Evolutionary conservation across 2,888 invertebrate species (phyloP).

Genomic region (Adelphocoris suturalis): DNA sequence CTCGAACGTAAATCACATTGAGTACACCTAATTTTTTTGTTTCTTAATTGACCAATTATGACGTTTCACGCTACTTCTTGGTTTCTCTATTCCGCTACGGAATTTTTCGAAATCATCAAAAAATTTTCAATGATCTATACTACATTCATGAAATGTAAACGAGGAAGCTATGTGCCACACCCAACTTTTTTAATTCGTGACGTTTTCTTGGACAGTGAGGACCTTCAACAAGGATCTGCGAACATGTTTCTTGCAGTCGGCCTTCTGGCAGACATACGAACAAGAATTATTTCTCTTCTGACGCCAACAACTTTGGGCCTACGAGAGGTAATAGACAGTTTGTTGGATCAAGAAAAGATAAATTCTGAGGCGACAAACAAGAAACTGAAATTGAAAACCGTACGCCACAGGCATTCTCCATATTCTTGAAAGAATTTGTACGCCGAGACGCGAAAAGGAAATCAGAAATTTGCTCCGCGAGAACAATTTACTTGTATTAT

Average conservation of each 20-base stretch:
- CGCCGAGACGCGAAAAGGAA: not conserved
- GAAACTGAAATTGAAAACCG: conserved; percentile 27
- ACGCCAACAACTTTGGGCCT: conserved; percentile 32
- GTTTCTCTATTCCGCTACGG: no score
- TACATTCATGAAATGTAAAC: no score
- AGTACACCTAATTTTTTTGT: no score
- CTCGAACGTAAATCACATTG: no score
- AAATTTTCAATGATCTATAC: no score
- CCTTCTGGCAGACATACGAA: conserved; percentile 6
- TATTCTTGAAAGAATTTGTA: conserved; percentile 51
- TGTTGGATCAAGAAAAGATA: conserved; percentile 31
- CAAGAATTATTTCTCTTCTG: conserved; percentile 15
- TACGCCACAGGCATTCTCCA: conserved; percentile 34
- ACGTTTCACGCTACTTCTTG: no score
- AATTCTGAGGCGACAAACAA: not conserved
- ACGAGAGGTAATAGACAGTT: conserved; percentile 6
- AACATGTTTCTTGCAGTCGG: conserved; percentile 10
- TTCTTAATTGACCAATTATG: no score
- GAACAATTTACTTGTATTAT: not conserved
- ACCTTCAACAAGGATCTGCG: not conserved
- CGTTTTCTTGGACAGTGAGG: no score
- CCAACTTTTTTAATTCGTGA: no score
- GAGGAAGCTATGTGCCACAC: no score
- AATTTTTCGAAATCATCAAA: no score
- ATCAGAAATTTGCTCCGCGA: conserved; percentile 31